These are phyloP conservation scores for Neoniphon sammara DNA, from an alignment of 2,797 vertebrate species.

Conservation along the genomic window DNA sequence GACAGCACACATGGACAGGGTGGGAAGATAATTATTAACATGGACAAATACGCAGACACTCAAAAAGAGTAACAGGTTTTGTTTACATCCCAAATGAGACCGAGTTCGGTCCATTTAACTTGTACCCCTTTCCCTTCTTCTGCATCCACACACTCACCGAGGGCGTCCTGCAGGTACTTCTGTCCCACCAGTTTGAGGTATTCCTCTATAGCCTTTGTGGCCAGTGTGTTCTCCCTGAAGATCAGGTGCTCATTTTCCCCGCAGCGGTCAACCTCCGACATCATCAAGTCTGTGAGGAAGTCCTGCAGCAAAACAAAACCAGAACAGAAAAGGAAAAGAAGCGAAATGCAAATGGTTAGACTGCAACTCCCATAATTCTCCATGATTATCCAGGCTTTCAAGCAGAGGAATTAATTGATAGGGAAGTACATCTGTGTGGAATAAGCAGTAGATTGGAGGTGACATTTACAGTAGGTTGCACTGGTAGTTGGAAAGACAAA, in stretches of 20 bases:
- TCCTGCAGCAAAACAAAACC: constrained; percentile 83
- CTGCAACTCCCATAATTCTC: no score
- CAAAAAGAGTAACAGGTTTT: no score
- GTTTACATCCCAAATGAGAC: no score
- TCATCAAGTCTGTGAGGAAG: constrained; percentile 99
- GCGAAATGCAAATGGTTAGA: not conserved
- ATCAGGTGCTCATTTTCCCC: constrained; percentile 99
- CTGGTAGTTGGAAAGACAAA: not conserved
- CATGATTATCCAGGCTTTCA: no score
- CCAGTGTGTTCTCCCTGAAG: constrained; percentile 97
- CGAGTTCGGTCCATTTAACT: no score
- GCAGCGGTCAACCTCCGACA: constrained; percentile 98
- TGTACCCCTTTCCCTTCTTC: not conserved
- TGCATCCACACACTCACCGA: constrained; percentile 84
- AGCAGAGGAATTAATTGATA: no score
- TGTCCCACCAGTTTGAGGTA: constrained; percentile 99
- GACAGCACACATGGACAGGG: not conserved
- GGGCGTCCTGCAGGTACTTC: constrained; percentile 98
- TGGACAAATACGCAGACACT: not conserved
- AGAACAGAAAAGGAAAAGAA: not conserved
- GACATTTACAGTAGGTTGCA: not conserved
- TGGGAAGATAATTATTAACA: not conserved
- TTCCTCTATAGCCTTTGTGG: constrained; percentile 98
- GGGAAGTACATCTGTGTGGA: not conserved
- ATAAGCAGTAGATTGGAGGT: not conserved